Evolutionary conservation across 2,888 invertebrate genomes (phyloP).

Genomic region (Notodonta ziczac): DNA sequence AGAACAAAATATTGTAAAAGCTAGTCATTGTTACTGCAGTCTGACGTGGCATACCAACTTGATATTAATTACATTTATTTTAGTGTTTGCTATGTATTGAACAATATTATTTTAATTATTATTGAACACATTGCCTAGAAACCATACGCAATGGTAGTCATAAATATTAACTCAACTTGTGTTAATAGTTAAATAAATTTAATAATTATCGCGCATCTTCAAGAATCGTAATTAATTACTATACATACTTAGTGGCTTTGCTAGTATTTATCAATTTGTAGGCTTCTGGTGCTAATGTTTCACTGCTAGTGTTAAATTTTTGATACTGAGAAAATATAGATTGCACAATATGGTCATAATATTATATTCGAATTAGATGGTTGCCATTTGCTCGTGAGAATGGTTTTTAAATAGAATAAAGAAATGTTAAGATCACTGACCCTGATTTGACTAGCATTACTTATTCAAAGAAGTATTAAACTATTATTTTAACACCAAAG

Average conservation of each 20-base stretch:
- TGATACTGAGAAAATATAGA: slow-evolving; percentile 49
- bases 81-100: background rate
- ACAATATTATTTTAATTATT: background rate
- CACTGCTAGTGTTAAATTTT: slow-evolving; percentile 62
- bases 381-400: too few species aligned
- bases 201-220: background rate
- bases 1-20: slow-evolving; percentile 52
- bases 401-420: too few species aligned
- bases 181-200: too few species aligned
- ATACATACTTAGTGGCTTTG: slow-evolving; percentile 54
- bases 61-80: slow-evolving; percentile 3
- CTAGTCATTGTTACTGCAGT: slow-evolving; percentile 66
- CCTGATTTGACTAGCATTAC: background rate
- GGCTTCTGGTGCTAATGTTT: slow-evolving; percentile 75
- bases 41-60: slow-evolving; percentile 6
- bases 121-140: too few species aligned
- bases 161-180: too few species aligned
- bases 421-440: background rate
- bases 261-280: slow-evolving; percentile 57
- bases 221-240: slow-evolving; percentile 3
- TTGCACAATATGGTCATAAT: slow-evolving; percentile 51
- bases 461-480: slow-evolving; percentile 6
- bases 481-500: slow-evolving; percentile 50
- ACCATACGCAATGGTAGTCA: too few species aligned
- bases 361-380: too few species aligned